Evolutionary conservation across 2,888 invertebrate species (phyloP), one percentile per base, ranked within the genome.

Genomic region (Lissonota sp.): DNA sequence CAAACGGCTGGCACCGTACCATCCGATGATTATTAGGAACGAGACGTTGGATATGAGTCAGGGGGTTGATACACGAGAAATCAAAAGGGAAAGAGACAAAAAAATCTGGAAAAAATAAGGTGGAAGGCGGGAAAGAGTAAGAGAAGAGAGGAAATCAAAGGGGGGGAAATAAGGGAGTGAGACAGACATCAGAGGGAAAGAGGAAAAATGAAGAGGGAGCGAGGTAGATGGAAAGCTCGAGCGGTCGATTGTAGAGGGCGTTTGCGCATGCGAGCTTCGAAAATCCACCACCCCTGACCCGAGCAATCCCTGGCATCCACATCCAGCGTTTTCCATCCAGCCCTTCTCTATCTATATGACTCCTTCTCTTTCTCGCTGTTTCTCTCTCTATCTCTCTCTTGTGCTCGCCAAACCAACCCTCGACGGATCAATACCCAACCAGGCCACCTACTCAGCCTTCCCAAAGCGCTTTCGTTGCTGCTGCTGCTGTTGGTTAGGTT

Each of bases 361-460:
- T 58, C 62, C 57, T 63, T 44, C 42, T 40, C 14, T 63, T 26
- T 26, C n/a, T 62, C 66, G 16, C 8, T 57, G 6, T 57, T 1
- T 39, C 57, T n/a, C 39, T 39, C n/a, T 26, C 67, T 53, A 60
- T 60, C 67, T 62, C 37, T 16, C 10, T 55, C 49, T 12, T 14
- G 51, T 37, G n/a, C 14, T 37, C 44, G 12, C 12, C 55, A 70
- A 70, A 83, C 83, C 86, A 86, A 84, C 86, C 83, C 87, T 80
- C 87, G 82, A 85, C 86, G 90, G 91, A 92, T 92, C 92, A 91
- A 92, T 92, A 92, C 91, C 86, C 89, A 92, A 91, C 91, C 90
- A 91, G 92, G 91, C 90, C 92, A 92, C 87, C 80, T 55, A 82
- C 67, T 78, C 80, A 58, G 74, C 69, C 70, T 77, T 67, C 64